A percentile compares a stretch with the other conserved stretches of the same genome.
These are phyloP conservation scores for Gouania willdenowi DNA, from an alignment of 2,797 vertebrate species.

Conservation along the genomic window DNA sequence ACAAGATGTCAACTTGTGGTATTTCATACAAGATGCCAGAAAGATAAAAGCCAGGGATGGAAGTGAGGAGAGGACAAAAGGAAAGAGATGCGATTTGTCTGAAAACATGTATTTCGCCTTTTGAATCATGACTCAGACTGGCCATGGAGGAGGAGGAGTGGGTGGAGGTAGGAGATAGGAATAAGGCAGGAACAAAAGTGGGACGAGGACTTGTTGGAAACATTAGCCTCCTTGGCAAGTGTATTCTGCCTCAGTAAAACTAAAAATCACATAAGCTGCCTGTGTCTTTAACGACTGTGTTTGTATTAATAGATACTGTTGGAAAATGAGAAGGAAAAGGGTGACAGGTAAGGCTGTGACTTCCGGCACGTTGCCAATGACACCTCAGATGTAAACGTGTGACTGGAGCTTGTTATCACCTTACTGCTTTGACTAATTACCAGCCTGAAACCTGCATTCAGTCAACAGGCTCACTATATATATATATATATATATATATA, in stretches of 20 bases:
- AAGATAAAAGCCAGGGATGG: conserved; percentile 7
- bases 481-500: too few relatives aligned
- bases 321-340: neutral
- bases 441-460: conserved; percentile 25
- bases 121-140: conserved; percentile 58
- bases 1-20: conserved; percentile 14
- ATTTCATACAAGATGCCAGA: neutral
- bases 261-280: neutral
- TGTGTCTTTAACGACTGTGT: neutral
- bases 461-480: conserved; percentile 32
- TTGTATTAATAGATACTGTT: conserved; percentile 1
- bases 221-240: conserved; percentile 4
- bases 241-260: conserved; percentile 2
- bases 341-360: conserved; percentile 40
- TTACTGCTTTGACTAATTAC: conserved; percentile 67
- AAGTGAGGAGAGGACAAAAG: conserved; percentile 16
- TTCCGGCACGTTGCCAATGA: conserved; percentile 44
- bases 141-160: conserved; percentile 24
- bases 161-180: conserved; percentile 22
- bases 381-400: conserved; percentile 56
- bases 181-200: conserved; percentile 9
- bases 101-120: conserved; percentile 45
- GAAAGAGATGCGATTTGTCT: conserved; percentile 47
- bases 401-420: conserved; percentile 74
- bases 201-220: conserved; percentile 20